phyloP scores from a whole-genome alignment of 1,140 invertebrate species.

The Drosophila willistoni region DNA sequence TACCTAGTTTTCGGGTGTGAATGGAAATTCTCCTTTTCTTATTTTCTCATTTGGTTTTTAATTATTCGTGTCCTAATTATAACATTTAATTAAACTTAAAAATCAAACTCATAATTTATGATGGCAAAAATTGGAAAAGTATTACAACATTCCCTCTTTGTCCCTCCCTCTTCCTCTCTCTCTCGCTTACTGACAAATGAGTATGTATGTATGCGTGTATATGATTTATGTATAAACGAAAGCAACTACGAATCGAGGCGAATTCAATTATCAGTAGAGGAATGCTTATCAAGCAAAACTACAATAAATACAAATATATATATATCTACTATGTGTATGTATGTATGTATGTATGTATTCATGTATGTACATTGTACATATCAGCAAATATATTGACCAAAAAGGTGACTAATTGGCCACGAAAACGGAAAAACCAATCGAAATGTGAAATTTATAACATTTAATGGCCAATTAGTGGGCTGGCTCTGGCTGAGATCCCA shows the following conservation, averaged over 20 bases:
- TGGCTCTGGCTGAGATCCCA: constrained; percentile 9
- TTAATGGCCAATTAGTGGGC: constrained; percentile 24
- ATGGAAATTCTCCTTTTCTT: too few species aligned
- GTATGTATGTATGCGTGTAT: too few species aligned
- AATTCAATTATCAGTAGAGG: constrained; percentile 19
- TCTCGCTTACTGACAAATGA: neutral
- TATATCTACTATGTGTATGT: constrained; percentile 33
- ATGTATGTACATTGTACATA: constrained; percentile 34
- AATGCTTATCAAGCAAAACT: constrained; percentile 33
- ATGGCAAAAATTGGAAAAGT: neutral
- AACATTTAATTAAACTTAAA: constrained; percentile 7
- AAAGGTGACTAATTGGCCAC: constrained; percentile 23
- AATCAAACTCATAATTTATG: neutral
- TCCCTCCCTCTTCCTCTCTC: too few species aligned
- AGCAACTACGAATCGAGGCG: neutral
- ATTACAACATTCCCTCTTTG: neutral
- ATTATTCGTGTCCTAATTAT: neutral
- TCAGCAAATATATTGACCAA: constrained; percentile 14
- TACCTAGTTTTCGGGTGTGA: too few species aligned
- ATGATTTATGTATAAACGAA: constrained; percentile 13
- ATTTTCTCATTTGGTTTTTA: too few species aligned
- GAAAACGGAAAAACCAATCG: constrained; percentile 21
- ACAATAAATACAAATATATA: constrained; percentile 39
- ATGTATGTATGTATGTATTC: too few species aligned
- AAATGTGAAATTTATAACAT: constrained; percentile 23